Evolutionary conservation across 2,113 vertebrate species (phyloP).

Genomic region (Tautogolabrus adspersus): DNA sequence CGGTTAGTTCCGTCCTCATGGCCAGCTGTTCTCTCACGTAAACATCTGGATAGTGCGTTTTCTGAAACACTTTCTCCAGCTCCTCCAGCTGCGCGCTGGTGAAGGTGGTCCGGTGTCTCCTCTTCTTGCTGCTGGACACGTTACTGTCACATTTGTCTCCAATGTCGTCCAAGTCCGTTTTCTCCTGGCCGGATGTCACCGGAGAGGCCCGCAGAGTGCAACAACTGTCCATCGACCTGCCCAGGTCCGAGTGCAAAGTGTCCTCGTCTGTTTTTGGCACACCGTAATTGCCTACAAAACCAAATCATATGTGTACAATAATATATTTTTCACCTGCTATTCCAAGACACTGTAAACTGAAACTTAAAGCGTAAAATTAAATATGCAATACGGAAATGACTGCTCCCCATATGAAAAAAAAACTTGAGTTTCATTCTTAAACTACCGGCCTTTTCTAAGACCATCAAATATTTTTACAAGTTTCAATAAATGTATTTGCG

Average conservation of each 20-base stretch:
- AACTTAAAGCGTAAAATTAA: background rate
- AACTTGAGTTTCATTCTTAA: background rate
- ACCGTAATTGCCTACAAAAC: constrained; percentile 85
- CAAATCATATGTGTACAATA: background rate
- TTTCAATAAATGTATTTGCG: no score
- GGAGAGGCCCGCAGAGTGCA: constrained; percentile 90
- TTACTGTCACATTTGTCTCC: constrained; percentile 97
- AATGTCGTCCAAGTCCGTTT: constrained; percentile 90
- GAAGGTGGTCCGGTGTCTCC: constrained; percentile 96
- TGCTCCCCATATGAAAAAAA: no score
- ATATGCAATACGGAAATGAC: no score
- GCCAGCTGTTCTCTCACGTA: constrained; percentile 99
- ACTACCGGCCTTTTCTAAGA: background rate
- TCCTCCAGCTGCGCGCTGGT: constrained; percentile 97
- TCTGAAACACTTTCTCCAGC: constrained; percentile 99
- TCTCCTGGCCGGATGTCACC: constrained; percentile 85
- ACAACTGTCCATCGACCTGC: constrained; percentile 89
- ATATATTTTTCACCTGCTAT: fast-evolving
- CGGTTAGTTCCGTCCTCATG: constrained; percentile 96
- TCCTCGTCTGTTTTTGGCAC: constrained; percentile 91
- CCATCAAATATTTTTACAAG: no score
- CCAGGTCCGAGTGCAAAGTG: constrained; percentile 86
- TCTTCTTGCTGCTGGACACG: constrained; percentile 98
- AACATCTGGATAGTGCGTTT: constrained; percentile 98
- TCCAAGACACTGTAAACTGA: background rate